Percentiles rank a stretch among this genome's conserved stretches.
Evolutionary conservation across 2,113 vertebrate genomes (phyloP).

Genomic region (Pterocles gutturalis): DNA sequence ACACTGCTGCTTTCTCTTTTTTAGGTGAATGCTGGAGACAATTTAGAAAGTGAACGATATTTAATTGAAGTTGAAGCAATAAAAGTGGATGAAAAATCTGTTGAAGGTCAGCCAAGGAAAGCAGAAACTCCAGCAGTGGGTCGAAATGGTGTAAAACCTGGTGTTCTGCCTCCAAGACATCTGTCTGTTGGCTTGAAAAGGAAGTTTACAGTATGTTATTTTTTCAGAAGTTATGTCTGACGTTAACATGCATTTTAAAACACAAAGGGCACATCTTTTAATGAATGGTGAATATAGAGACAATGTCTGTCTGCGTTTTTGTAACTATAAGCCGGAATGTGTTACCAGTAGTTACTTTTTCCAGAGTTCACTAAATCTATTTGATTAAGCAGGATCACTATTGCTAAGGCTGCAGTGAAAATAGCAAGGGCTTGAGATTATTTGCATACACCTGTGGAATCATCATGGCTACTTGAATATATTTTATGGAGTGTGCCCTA

Average conservation of each 20-base stretch:
- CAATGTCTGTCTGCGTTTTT: not conserved
- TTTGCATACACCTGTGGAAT: not conserved
- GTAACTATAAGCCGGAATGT: not conserved
- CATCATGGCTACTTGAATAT: not conserved
- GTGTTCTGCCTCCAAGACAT: slow-evolving; percentile 9
- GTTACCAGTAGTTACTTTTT: not conserved
- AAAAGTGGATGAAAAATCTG: slow-evolving; percentile 2
- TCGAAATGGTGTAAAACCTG: not conserved
- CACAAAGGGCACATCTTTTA: not conserved
- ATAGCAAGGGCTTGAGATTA: not conserved
- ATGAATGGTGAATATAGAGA: not conserved
- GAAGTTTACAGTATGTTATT: slow-evolving; percentile 74
- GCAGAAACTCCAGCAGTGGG: not conserved
- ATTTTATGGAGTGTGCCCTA: not conserved
- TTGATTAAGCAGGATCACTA: not conserved
- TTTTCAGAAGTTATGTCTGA: not conserved
- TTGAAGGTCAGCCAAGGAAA: not conserved
- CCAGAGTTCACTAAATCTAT: not conserved
- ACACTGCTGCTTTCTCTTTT: not conserved
- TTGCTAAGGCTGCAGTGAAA: not conserved
- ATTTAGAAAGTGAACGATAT: slow-evolving; percentile 80
- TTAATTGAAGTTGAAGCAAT: slow-evolving; percentile 79
- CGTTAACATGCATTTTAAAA: not conserved
- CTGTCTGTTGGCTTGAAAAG: slow-evolving; percentile 78
- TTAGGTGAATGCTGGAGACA: slow-evolving; percentile 78